phyloP scores from a whole-genome alignment of 2,797 vertebrate species.

The Synaphobranchus kaupii region DNA sequence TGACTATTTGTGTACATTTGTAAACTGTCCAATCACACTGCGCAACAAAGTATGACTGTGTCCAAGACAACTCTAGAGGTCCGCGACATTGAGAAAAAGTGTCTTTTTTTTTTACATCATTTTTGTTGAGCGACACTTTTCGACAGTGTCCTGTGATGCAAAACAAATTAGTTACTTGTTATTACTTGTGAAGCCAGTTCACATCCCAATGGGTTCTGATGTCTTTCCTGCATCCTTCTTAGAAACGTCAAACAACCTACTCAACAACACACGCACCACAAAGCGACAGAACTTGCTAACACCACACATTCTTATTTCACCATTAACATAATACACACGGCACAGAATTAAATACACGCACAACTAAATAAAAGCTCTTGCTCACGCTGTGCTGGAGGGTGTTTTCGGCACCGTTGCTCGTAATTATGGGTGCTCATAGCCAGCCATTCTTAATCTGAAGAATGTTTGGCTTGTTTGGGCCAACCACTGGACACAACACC shows the following conservation, averaged over 20 bases:
- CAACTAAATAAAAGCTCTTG: background rate
- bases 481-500: background rate
- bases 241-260: background rate
- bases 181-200: background rate
- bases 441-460: background rate
- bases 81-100: too few relatives aligned
- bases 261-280: background rate
- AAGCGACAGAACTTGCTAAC: background rate
- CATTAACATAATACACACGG: background rate
- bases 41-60: too few relatives aligned
- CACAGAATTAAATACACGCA: background rate
- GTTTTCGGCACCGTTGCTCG: background rate
- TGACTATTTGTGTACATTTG: too few relatives aligned
- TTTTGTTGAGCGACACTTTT: too few relatives aligned
- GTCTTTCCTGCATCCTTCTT: slow-evolving; percentile 21
- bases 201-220: slow-evolving; percentile 25
- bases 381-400: background rate
- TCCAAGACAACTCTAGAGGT: too few relatives aligned
- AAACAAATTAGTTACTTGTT: too few relatives aligned
- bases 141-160: too few relatives aligned
- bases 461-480: background rate
- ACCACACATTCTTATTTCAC: background rate
- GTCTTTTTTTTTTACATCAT: too few relatives aligned
- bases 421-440: background rate
- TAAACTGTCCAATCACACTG: too few relatives aligned